Evolutionary conservation across 2,888 invertebrate genomes (phyloP).

Genomic region (Cheilosia pagana): DNA sequence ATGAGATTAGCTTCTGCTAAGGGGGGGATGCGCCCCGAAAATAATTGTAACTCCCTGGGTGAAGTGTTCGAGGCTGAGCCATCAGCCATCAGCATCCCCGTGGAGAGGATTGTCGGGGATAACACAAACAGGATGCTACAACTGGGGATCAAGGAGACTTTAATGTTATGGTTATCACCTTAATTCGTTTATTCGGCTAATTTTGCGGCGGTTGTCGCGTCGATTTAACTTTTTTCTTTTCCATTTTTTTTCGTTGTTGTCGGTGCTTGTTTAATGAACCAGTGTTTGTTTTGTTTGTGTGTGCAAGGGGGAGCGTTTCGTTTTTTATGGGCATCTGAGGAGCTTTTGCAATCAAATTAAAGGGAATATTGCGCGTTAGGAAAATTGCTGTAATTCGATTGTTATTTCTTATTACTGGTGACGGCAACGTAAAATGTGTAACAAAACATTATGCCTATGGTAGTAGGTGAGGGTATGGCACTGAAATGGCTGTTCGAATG

Average conservation of each 20-base stretch:
- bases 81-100: conserved; percentile 1
- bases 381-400: conserved; percentile 47
- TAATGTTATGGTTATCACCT: conserved; percentile 75
- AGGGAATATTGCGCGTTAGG: conserved; percentile 23
- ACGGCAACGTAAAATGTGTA: conserved; percentile 1
- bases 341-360: conserved; percentile 13
- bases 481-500: not conserved
- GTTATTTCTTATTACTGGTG: conserved; percentile 37
- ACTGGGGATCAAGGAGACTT: conserved; percentile 65
- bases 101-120: conserved; percentile 51
- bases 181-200: conserved; percentile 75
- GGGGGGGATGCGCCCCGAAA: conserved; percentile 20
- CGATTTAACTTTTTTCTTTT: conserved; percentile 55
- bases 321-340: conserved; percentile 47
- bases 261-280: conserved; percentile 54
- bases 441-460: not conserved
- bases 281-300: conserved; percentile 46
- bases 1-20: conserved; percentile 66
- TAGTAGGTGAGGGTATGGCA: not conserved
- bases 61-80: not conserved
- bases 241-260: conserved; percentile 2
- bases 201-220: conserved; percentile 75
- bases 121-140: conserved; percentile 59
- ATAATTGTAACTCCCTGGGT: conserved; percentile 60
- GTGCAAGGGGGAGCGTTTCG: not conserved